Evolutionary conservation across 2,113 vertebrate genomes (phyloP), one percentile per base, ranked within the genome.

Genomic region (Podarcis cretensis): DNA sequence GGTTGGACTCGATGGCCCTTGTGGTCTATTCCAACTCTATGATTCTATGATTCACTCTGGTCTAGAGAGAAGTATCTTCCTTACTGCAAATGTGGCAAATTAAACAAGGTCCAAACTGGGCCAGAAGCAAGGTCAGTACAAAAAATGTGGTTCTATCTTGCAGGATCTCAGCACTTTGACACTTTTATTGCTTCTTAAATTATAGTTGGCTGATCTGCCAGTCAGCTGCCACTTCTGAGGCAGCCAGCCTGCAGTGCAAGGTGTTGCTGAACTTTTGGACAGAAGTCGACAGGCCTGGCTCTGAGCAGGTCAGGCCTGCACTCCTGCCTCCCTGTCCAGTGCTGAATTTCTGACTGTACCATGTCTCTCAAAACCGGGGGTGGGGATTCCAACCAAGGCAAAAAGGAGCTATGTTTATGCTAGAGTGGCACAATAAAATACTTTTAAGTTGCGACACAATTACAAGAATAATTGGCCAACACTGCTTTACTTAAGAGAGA

Each of bases 111-210:
- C n/a, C 37, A 4, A 85, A 73, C 40, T 21, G 68, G 16, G 8
- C 54, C 40, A 57, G 5, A 84, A 10, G 30, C 27, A 30, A n/a
- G 73, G 43, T 30, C 30, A 25, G 16, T 57, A 30, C 82, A 57
- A 57, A 57, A 23, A 84, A 13, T 91, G 86, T 92, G 91, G 84
- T 87, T 85, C 18, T 59, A 25, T 63, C 27, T 25, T 32, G 25
- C 27, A 87, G 57, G 30, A 86, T 16, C 9, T 30, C 25, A 37
- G 69, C 86, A 80, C 32, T 80, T 43, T 27, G 13, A 27, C 86
- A 80, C 32, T 77, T 37, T 27, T 27, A 27, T 40, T 30, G 20
- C 35, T 66, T 13, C 18, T 66, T 83, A 83, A 27, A 37, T 23
- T 37, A 37, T 23, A 69, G 23, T 43, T 14, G 40, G 59, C 30